Evolutionary conservation across 2,888 invertebrate species (phyloP).

Genomic region (Cerceris rybyensis): DNA sequence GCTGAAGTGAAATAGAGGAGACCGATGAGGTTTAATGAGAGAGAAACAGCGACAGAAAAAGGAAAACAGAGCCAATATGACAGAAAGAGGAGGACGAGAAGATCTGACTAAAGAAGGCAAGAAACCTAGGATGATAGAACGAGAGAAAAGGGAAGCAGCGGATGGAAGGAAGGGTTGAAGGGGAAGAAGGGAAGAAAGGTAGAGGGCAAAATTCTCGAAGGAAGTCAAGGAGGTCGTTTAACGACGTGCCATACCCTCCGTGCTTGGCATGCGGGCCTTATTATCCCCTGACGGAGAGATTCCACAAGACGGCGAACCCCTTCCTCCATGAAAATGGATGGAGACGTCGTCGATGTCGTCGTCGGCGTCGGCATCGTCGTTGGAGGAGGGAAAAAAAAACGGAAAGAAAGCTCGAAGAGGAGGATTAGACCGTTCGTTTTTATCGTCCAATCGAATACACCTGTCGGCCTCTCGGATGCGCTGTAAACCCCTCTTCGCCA

Average conservation of each 20-base stretch:
- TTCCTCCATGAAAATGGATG: constrained; percentile 40
- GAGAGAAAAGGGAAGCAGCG: neutral
- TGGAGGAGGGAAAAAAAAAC: neutral
- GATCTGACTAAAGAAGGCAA: neutral
- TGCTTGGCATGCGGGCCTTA: constrained; percentile 60
- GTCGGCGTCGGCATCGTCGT: no score
- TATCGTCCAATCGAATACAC: constrained; percentile 59
- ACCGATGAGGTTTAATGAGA: no score
- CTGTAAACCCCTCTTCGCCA: neutral
- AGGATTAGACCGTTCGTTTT: constrained; percentile 57
- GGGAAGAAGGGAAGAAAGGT: neutral
- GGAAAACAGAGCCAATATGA: neutral
- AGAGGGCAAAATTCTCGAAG: constrained; percentile 43
- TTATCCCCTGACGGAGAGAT: constrained; percentile 52
- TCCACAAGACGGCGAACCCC: constrained; percentile 6
- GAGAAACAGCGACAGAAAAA: no score
- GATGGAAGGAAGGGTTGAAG: neutral
- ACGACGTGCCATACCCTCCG: constrained; percentile 54
- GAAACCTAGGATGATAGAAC: neutral
- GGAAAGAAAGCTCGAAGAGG: constrained; percentile 4
- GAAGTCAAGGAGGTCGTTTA: constrained; percentile 58
- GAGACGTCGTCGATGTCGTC: constrained; percentile 20
- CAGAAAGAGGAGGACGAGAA: neutral
- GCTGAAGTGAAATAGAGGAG: no score
- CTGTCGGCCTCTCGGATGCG: constrained; percentile 25